Evolutionary conservation across 53 echinoderm and acorn worm genomes (phyloP).

Genomic region (Echinarachnius parma): DNA sequence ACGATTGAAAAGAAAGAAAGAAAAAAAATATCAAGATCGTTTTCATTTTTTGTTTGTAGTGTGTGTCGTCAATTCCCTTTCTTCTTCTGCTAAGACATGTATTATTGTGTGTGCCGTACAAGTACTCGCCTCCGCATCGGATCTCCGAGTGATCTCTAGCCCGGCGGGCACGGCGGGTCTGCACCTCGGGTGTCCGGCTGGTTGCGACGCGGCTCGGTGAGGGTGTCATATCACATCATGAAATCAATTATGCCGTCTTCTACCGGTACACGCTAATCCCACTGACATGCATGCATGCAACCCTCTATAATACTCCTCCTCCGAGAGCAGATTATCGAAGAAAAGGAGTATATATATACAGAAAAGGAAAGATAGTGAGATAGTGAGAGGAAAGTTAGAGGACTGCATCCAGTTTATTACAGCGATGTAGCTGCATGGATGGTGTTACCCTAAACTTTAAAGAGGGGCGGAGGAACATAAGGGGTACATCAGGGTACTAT

Average conservation of each 20-base stretch:
- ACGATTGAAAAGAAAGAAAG: too few species aligned
- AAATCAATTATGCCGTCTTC: slow-evolving; percentile 33
- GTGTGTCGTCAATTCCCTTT: too few species aligned
- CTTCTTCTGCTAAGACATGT: too few species aligned
- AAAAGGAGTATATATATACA: neutral
- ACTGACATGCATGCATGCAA: slow-evolving; percentile 15
- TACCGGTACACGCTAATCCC: slow-evolving; percentile 39
- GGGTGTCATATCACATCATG: slow-evolving; percentile 43
- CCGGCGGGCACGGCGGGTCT: slow-evolving; percentile 26
- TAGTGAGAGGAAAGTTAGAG: slow-evolving; percentile 2
- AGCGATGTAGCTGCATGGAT: too few species aligned
- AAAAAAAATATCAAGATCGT: too few species aligned
- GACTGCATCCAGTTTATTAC: too few species aligned
- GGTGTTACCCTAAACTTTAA: too few species aligned
- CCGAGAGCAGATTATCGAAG: too few species aligned
- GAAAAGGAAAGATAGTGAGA: neutral
- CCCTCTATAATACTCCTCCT: too few species aligned
- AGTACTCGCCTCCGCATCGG: slow-evolving; percentile 14
- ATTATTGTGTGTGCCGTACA: neutral
- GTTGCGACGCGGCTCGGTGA: neutral
- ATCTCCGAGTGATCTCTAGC: slow-evolving; percentile 25
- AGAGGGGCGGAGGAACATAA: too few species aligned
- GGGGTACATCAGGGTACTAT: too few species aligned
- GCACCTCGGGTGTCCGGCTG: slow-evolving; percentile 39
- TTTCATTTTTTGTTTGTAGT: too few species aligned